A percentile compares a stretch with the other conserved stretches of the same genome.
Evolutionary conservation across 2,888 invertebrate genomes (phyloP).

Genomic region (Gastracanthus pulcherrimus): DNA sequence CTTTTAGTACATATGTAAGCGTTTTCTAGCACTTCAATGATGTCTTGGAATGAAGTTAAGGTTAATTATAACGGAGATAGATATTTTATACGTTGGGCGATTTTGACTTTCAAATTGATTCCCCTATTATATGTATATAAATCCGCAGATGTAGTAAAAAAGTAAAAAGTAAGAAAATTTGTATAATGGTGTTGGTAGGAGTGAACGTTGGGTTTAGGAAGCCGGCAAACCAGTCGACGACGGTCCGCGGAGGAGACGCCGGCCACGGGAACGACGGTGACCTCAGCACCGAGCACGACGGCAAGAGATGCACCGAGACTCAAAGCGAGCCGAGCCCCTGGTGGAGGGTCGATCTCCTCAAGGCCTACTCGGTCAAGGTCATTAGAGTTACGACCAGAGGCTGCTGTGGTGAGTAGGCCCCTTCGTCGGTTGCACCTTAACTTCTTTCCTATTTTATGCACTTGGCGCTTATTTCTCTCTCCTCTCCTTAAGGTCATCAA

Average conservation of each 20-base stretch:
- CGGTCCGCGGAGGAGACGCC: slow-evolving; percentile 90
- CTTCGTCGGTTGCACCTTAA: too few species aligned
- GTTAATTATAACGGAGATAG: too few species aligned
- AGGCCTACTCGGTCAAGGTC: slow-evolving; percentile 90
- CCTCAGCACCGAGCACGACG: slow-evolving; percentile 90
- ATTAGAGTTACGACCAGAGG: slow-evolving; percentile 92
- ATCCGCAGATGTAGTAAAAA: not conserved
- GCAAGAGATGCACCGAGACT: slow-evolving; percentile 93
- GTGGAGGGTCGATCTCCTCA: slow-evolving; percentile 94
- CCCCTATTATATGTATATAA: too few species aligned
- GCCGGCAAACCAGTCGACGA: slow-evolving; percentile 94
- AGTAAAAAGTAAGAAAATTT: too few species aligned
- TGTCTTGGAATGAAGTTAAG: too few species aligned
- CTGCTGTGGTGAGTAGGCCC: slow-evolving; percentile 82
- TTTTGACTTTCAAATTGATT: too few species aligned
- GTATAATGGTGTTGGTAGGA: slow-evolving; percentile 80
- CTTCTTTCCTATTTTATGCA: too few species aligned
- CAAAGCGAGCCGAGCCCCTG: slow-evolving; percentile 93
- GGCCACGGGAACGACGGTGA: slow-evolving; percentile 94
- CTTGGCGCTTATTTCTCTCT: not conserved
- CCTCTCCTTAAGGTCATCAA: slow-evolving; percentile 84
- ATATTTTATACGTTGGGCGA: too few species aligned
- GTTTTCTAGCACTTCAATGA: too few species aligned
- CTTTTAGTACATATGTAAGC: too few species aligned
- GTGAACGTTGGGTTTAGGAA: slow-evolving; percentile 92